Percentiles rank a stretch among this genome's conserved stretches.
These are phyloP conservation scores for Heliconius melpomene DNA, from an alignment of 1,140 invertebrate species.

Conservation along the genomic window DNA sequence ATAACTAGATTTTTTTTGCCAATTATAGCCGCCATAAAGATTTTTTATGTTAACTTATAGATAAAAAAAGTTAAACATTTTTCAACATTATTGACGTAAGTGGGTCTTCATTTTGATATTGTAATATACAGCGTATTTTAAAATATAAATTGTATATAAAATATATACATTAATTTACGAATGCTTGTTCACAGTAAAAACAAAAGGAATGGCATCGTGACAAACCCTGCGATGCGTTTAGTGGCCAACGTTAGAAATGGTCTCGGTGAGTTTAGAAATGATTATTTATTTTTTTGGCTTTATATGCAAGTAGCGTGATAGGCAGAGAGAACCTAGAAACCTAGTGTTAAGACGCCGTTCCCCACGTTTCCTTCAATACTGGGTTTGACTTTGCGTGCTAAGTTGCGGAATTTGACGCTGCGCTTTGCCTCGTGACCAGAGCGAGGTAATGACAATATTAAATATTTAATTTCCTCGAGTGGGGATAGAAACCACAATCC, in stretches of 20 bases:
- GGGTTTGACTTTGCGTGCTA: too few relatives aligned
- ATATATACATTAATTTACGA: background rate
- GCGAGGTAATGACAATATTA: too few relatives aligned
- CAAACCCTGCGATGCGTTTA: constrained; percentile 93
- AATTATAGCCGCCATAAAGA: background rate
- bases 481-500: too few relatives aligned
- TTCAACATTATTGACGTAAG: too few relatives aligned
- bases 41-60: background rate
- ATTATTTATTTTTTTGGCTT: background rate
- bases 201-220: constrained; percentile 92
- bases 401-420: too few relatives aligned
- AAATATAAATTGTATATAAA: background rate
- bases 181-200: constrained; percentile 62
- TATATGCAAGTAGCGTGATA: background rate
- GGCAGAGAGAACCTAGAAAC: too few relatives aligned
- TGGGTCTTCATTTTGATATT: background rate
- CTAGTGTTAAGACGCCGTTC: too few relatives aligned
- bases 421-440: too few relatives aligned
- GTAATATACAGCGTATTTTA: background rate
- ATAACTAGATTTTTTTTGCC: too few relatives aligned
- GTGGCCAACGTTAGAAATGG: constrained; percentile 82
- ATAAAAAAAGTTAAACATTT: too few relatives aligned
- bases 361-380: too few relatives aligned
- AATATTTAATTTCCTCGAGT: too few relatives aligned
- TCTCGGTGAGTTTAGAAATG: constrained; percentile 58